Evolutionary conservation across 1,140 invertebrate genomes (phyloP), one percentile per base, ranked within the genome.

Genomic region (Cotesia typhae): DNA sequence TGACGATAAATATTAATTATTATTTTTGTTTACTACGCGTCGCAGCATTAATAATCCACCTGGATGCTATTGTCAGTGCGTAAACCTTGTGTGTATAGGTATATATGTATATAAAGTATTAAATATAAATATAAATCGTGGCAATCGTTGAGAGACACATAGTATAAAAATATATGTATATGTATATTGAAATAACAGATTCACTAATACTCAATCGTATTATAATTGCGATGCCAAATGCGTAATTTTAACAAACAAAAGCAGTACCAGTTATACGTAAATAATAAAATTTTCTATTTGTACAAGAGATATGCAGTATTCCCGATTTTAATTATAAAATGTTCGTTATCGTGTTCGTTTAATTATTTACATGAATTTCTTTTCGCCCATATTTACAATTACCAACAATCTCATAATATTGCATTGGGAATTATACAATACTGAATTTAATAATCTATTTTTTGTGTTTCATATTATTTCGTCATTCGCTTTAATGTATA

Each of bases 1-100:
- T 78, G 79, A 85, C 83, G 84, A 87, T 87, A 87, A 87, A 87
- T 87, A 87, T 85, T 86, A 86, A 86, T 87, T 85, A 87, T 86
- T 87, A 55, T 67, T 68, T 87, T 86, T 87, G 84, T 87, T 87
- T 87, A 83, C 83, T 81, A 81, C 80, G 79, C 82, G 82, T 76
- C 81, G 78, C 80, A 81, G 83, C 82, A 87, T 87, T 87, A 86
- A 86, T 86, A 87, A 86, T 84, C 83, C 84, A 47, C 47, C 61
- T 80, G 83, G 81, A 47, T 67, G 10, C 37, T 38, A 20, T 59
- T 17, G 38, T 67, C 67, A 59, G 59, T 53, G 36, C 60, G 28
- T 66, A 69, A 17, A 47, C 47, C 60, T 60, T 51, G 20, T 35
- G 17, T 57, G 38, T 14, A 47, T 41, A 69, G 60, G 5, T 37